Base-by-base conservation (phyloP, 2,113 vertebrate species). In the Sinocyclocheilus maitianheensis region DNA sequence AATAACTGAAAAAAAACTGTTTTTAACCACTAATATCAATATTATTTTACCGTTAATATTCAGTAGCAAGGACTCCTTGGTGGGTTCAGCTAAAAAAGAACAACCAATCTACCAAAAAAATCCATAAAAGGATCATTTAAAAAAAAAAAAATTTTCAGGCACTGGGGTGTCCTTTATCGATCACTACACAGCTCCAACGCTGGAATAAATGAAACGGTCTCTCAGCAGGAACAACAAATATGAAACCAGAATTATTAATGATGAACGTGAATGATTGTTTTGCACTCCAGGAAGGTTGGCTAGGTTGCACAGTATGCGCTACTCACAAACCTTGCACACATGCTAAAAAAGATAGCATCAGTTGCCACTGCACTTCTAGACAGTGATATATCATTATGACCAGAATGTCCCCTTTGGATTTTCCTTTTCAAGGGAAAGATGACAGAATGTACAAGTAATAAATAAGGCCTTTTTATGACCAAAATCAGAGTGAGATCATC, bases 201-300 rank as follows among this genome's bases (percentile, higher is more conserved):
- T 87, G 58, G 18, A 55, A 43, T 43, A 43, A 72, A 80, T 79
- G 26, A 81, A 76, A 82, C 77, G 0, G 5, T 10, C 67, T 74
- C 63, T 72, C 13, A 77, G 43, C 26, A 84, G 71, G 53, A 87
- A 69, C 37, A 87, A 87, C 37, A 85, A 85, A 82, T 77, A 81
- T 81, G 34, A 74, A 84, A 71, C 81, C 48, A 58, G 18, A 22
- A 76, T 80, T 43, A 84, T 65, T 58, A 53, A 77, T 67, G 30
- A 26, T 43, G 24, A 20, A 37, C 26, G 5, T 58, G 40, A 62
- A 84, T 72, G 13, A 67, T 43, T 76, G 43, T 43, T 43, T 43
- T 43, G 40, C 6, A 43, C 40, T 1, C 26, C 24, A 84, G 77
- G 62, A 87, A 77, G 30, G 40, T 60, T 40, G 58, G 63, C 5